Evolutionary conservation across 2,797 vertebrate genomes (phyloP).

Genomic region (Caiman crocodilus): DNA sequence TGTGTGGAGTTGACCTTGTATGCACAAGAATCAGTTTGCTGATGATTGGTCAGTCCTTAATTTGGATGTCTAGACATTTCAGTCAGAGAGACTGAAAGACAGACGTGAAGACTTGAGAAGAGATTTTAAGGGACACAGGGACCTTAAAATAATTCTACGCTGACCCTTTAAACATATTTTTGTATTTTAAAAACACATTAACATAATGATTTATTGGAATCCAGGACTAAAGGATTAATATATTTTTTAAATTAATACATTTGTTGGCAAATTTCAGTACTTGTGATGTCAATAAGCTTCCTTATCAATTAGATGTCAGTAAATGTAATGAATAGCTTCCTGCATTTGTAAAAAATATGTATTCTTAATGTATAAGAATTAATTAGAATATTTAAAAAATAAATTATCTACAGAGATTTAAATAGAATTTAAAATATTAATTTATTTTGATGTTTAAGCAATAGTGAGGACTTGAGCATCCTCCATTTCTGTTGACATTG

Average conservation of each 20-base stretch:
- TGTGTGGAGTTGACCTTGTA: conserved; percentile 69
- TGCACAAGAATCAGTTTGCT: conserved; percentile 55
- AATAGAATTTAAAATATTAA: neutral
- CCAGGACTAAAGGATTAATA: conserved; percentile 52
- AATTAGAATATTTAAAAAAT: conserved; percentile 4
- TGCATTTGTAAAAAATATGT: neutral
- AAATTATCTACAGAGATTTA: neutral
- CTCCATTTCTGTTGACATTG: conserved; percentile 24
- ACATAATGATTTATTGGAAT: conserved; percentile 53
- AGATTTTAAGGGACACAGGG: conserved; percentile 73
- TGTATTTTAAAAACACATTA: conserved; percentile 70
- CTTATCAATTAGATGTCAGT: conserved; percentile 38
- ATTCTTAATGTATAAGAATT: conserved; percentile 10
- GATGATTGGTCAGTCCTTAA: conserved; percentile 78
- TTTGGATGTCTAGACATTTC: conserved; percentile 81
- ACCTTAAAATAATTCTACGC: conserved; percentile 72
- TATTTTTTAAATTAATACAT: conserved; percentile 60
- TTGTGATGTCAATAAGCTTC: conserved; percentile 52
- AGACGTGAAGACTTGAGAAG: conserved; percentile 77
- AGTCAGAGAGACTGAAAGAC: conserved; percentile 62
- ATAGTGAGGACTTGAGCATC: neutral
- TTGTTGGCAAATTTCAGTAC: conserved; percentile 14
- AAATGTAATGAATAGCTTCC: conserved; percentile 12
- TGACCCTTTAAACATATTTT: conserved; percentile 44
- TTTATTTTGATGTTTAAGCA: neutral